Conservation (phyloP, 2,888 invertebrate genomes). For the Hyppa rectilinea region DNA sequence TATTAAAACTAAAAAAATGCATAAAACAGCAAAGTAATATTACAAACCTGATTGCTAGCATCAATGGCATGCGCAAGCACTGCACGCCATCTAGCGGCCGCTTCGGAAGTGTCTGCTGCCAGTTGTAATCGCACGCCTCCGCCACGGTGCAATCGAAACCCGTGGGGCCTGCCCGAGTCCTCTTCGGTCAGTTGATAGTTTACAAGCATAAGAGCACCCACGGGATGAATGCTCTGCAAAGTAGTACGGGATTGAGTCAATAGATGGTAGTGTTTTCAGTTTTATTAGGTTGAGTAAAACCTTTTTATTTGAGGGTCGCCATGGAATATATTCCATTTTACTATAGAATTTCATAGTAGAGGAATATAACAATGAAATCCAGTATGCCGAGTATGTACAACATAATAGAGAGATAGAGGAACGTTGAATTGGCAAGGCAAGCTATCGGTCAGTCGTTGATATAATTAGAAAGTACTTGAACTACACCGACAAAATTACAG, state of each 20-base stretch:
- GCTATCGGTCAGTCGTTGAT: conserved; percentile 7
- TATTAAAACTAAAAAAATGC: too few species aligned
- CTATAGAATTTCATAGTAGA: neutral
- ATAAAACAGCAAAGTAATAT: neutral
- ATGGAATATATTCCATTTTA: neutral
- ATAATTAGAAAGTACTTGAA: conserved; percentile 43
- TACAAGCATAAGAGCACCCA: conserved; percentile 96
- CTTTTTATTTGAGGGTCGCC: neutral
- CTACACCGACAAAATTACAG: conserved; percentile 20
- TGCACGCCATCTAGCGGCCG: conserved; percentile 94
- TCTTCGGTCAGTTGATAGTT: conserved; percentile 94
- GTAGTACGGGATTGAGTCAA: conserved; percentile 25
- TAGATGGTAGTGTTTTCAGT: conserved; percentile 59
- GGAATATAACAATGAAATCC: neutral
- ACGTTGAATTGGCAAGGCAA: conserved; percentile 13
- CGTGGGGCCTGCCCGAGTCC: conserved; percentile 92
- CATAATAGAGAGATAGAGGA: neutral
- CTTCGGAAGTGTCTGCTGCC: conserved; percentile 94
- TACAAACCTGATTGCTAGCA: conserved; percentile 92
- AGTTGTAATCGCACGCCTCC: conserved; percentile 94
- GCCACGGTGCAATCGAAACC: conserved; percentile 93
- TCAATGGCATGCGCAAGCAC: conserved; percentile 95
- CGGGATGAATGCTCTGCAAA: conserved; percentile 95
- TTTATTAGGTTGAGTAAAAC: neutral
- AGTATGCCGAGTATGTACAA: neutral